Evolutionary conservation across 1,140 invertebrate species (phyloP), one percentile per base, ranked within the genome.

Genomic region (Penaeus chinensis): DNA sequence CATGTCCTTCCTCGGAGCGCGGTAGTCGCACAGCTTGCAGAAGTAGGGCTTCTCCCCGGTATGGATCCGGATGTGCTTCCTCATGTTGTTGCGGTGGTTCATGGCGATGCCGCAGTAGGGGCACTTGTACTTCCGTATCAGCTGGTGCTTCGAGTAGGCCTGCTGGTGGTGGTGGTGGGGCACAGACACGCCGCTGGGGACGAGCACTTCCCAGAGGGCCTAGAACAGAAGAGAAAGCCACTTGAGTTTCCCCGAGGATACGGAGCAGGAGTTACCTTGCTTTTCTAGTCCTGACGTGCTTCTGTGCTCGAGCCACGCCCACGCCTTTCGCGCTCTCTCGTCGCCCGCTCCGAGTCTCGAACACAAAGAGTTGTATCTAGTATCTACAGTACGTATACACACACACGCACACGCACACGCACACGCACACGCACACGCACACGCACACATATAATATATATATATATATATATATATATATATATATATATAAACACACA

Each of bases 21-120:
- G 80, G 71, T 87, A 87, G 60, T 83, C 24, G 32, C 86, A 87
- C 24, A 87, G 69, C 37, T 77, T 65, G 61, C 86, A 87, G 37
- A 82, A 78, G 61, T 82, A 87, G 10, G 86, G 86, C 42, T 87
- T 87, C 62, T 87, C 86, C n/a, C 86, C 86, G 8, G 86, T 87
- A 54, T 87, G 86, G 61, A 79, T 87, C 32, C 86, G 32, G 37
- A 87, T 82, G 61, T 87, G 86, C 71, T 87, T 87, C 32, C 86
- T 82, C 86, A 87, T 87, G 81, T 87, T 87, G 69, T 87, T 87
- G 11, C 86, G 80, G 61, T 87, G 86, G 37, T 54, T 87, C 86
- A 87, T 87, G 37, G 81, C 60, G n/a, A 87, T 63, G 19, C 66
- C 62, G 69, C 86, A 87, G 86, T 65, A 87, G 18, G 86, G 86